phyloP scores from a whole-genome alignment of 2,888 invertebrate species.

The Luperina nickerlii region DNA sequence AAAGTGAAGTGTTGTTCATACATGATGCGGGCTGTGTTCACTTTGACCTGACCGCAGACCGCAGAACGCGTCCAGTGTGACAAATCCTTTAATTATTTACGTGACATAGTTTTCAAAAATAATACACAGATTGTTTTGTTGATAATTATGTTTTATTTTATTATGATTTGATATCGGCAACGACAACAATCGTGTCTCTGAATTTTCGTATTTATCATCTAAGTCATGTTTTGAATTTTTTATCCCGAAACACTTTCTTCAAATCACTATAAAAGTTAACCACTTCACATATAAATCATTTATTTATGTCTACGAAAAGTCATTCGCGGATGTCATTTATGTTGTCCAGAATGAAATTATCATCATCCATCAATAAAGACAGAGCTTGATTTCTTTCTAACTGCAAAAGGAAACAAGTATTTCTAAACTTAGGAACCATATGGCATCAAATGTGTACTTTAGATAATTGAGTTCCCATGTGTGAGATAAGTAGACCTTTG shows the following conservation, averaged over 20 bases:
- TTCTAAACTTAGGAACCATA: conserved; percentile 3
- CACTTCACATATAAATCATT: background rate
- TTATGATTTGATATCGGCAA: no score
- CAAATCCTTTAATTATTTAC: background rate
- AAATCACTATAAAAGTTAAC: no score
- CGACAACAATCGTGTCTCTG: no score
- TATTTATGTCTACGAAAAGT: background rate
- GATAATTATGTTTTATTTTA: no score
- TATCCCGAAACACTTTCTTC: no score
- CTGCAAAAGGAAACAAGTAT: background rate
- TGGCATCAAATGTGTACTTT: conserved; percentile 21
- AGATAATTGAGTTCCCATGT: conserved; percentile 38
- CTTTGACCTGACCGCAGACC: no score
- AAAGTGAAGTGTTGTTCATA: no score
- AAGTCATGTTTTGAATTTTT: no score
- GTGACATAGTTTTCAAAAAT: background rate
- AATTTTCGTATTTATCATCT: no score
- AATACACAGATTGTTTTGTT: no score
- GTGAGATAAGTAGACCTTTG: conserved; percentile 29
- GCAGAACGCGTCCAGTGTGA: no score
- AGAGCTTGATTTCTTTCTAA: background rate
- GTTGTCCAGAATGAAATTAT: background rate
- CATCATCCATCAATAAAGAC: background rate
- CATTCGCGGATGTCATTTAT: background rate
- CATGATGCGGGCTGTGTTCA: no score